Evolutionary conservation across 2,113 vertebrate species (phyloP), one percentile per base, ranked within the genome.

Genomic region (Urocolius indicus): DNA sequence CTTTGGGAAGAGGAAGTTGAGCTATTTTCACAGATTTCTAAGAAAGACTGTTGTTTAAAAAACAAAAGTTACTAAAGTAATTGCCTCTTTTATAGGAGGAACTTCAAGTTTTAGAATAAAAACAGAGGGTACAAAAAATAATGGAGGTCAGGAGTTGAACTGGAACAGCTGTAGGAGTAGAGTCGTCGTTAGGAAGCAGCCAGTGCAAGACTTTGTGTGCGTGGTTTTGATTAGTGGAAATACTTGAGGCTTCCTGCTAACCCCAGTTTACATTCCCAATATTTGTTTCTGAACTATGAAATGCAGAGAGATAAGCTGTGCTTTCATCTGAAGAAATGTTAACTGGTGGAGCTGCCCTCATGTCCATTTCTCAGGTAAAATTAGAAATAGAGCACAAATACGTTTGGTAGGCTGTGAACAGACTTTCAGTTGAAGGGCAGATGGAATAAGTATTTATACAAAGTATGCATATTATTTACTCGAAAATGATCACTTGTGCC

Each of bases 321-420:
- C 52, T 96, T 94, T 95, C 61, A 84, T 93, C 74, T 59, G 52
- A 77, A 71, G 41, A 91, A 86, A 74, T 4, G 21, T 79, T 81
- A 77, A 68, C 65, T 94, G 82, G 55, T 72, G 79, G 96, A 91
- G 96, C 94, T 97, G 94, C 86, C 95, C 93, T 87, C 89, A 87
- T 95, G 92, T 93, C 93, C 95, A 89, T 94, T 94, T 91, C 97
- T 98, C 97, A 98, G 97, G 97, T 97, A 96, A 97, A 97, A 96
- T 88, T 96, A 94, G 84, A 93, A 96, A 92, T 73, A 97, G 80
- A 97, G 97, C 97, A 98, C 97, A 97, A 98, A 91, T 90, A 73
- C 92, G 80, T 96, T 96, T 84, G 76, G 82, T 91, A 92, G 82
- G 79, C 88, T 97, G 90, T 4, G 43, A 92, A 92, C 93, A 97